A percentile compares a stretch with the other conserved stretches of the same genome.
Evolutionary conservation across 1,140 invertebrate species (phyloP).

Genomic region (Nilaparvata lugens): DNA sequence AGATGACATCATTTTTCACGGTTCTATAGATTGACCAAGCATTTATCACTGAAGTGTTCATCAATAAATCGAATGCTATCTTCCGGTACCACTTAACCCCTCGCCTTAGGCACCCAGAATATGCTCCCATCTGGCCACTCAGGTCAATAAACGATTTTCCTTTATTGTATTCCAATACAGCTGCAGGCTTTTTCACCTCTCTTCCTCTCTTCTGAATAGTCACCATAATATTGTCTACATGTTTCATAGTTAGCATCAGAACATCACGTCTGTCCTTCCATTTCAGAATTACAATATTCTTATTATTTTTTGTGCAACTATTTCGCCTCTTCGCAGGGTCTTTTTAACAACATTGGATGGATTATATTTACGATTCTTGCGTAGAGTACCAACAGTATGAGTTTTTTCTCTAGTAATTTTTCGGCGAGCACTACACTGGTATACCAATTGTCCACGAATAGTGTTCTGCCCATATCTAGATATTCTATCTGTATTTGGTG

Average conservation of each 20-base stretch:
- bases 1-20: not conserved
- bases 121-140: not conserved
- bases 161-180: not conserved
- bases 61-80: not conserved
- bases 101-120: not conserved
- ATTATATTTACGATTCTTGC: too few species aligned
- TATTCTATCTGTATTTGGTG: not conserved
- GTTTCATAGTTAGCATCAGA: not conserved
- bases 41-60: not conserved
- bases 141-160: not conserved
- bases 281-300: too few species aligned
- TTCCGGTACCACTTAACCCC: not conserved
- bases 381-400: too few species aligned
- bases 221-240: not conserved
- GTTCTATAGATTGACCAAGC: not conserved
- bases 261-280: not conserved
- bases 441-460: not conserved
- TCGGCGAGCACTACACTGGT: not conserved
- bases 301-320: too few species aligned
- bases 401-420: not conserved
- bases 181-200: not conserved
- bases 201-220: not conserved
- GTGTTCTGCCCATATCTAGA: not conserved
- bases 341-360: too few species aligned
- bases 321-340: too few species aligned